phyloP scores from a whole-genome alignment of 2,113 vertebrate genomes.

The Coptodon bakossiorum region DNA sequence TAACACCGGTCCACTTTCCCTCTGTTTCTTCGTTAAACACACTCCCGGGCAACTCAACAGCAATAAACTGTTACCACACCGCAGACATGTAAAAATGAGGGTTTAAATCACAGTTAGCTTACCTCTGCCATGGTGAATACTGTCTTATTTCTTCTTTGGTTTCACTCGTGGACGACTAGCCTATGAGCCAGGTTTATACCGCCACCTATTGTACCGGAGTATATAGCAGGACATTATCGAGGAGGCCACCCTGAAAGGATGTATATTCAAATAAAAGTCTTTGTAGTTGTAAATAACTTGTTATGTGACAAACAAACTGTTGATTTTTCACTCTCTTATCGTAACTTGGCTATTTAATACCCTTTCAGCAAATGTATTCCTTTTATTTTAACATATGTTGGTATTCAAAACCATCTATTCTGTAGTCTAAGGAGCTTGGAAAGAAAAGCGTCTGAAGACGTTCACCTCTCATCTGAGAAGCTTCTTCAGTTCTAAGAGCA shows the following conservation, averaged over 20 bases:
- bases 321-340: background rate
- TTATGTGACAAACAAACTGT: background rate
- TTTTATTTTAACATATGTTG: background rate
- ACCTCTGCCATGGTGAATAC: conserved; percentile 58
- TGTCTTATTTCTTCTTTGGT: background rate
- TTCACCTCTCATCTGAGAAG: background rate
- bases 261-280: background rate
- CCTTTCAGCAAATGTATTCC: background rate
- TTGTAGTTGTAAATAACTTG: background rate
- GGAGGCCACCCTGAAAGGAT: background rate
- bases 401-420: background rate
- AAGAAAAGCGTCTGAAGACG: background rate
- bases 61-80: background rate
- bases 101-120: background rate
- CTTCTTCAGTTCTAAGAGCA: background rate
- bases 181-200: background rate
- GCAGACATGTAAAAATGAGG: background rate
- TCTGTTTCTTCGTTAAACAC: background rate
- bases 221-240: background rate
- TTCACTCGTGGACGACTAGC: background rate
- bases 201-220: background rate
- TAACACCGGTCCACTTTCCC: background rate
- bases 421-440: background rate
- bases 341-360: background rate
- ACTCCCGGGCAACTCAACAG: too few relatives aligned